Evolutionary conservation across 1,140 invertebrate genomes (phyloP).

Genomic region (Zaprionus tsacasi): DNA sequence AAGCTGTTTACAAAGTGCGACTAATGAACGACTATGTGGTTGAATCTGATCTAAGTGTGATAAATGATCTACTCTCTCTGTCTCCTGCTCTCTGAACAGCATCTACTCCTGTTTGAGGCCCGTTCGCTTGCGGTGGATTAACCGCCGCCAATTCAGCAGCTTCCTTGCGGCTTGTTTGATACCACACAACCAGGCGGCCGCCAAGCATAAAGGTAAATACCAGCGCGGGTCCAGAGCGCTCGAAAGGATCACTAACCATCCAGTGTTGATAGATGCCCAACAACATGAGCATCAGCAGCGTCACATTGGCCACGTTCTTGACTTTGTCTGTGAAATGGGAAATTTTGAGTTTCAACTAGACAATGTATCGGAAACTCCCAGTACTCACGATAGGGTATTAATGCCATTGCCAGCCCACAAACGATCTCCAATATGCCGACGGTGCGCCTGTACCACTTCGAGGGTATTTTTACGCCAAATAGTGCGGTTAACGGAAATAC

Average conservation of each 20-base stretch:
- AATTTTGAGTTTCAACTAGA: neutral
- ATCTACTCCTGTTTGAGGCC: conserved; percentile 87
- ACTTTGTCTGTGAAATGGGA: conserved; percentile 89
- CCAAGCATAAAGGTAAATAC: conserved; percentile 98
- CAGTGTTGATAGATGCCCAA: conserved; percentile 96
- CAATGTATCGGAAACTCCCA: neutral
- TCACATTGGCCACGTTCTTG: conserved; percentile 94
- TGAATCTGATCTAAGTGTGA: conserved; percentile 6
- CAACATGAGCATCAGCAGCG: conserved; percentile 92
- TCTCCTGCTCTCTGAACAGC: neutral
- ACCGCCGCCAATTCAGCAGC: conserved; percentile 84
- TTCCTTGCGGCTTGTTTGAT: conserved; percentile 86
- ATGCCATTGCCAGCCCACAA: conserved; percentile 94
- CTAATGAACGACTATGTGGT: conserved; percentile 53
- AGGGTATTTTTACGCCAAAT: conserved; percentile 94
- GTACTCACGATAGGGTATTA: conserved; percentile 94
- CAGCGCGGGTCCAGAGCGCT: conserved; percentile 95
- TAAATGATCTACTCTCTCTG: conserved; percentile 17
- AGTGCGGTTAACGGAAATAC: conserved; percentile 95
- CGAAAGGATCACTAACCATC: conserved; percentile 96
- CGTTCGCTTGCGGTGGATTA: conserved; percentile 86
- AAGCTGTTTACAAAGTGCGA: conserved; percentile 62
- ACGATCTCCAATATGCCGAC: conserved; percentile 95
- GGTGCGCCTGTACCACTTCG: conserved; percentile 95
- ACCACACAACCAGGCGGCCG: conserved; percentile 93